Conservation (phyloP, 2,888 invertebrate species). For the Nemotelus nigrinus region DNA sequence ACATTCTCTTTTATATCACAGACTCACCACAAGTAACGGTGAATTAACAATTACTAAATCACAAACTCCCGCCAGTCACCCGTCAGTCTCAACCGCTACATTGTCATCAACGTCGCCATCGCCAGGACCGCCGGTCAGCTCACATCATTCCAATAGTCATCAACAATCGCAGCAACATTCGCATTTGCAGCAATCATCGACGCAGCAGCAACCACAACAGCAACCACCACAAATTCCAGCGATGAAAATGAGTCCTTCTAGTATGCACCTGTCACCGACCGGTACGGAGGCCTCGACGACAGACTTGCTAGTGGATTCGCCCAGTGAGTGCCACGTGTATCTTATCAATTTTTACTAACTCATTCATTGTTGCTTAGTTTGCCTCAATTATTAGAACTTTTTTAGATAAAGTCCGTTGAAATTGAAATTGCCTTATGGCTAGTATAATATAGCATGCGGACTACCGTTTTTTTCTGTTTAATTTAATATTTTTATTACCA, state of each 20-base stretch:
- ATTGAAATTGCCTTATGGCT: no score
- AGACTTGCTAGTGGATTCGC: constrained; percentile 83
- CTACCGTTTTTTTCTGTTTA: no score
- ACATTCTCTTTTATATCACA: constrained; percentile 56
- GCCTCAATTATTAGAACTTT: no score
- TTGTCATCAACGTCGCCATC: constrained; percentile 56
- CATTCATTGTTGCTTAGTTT: no score
- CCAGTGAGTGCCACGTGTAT: constrained; percentile 73
- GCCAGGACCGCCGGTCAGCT: constrained; percentile 13
- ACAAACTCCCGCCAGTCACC: constrained; percentile 66
- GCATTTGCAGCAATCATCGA: constrained; percentile 54
- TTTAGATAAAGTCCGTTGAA: no score
- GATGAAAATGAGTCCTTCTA: constrained; percentile 74
- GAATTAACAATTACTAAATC: constrained; percentile 86
- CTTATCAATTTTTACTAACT: constrained; percentile 15
- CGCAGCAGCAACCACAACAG: constrained; percentile 63
- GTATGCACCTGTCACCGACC: constrained; percentile 70
- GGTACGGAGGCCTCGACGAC: constrained; percentile 70
- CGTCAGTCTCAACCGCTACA: constrained; percentile 56
- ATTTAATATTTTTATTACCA: no score
- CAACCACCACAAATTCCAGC: constrained; percentile 64
- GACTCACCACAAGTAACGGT: constrained; percentile 80
- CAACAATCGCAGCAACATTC: constrained; percentile 50
- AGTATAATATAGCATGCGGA: no score
- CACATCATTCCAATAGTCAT: constrained; percentile 53